Percentiles rank a stretch among this genome's conserved stretches.
phyloP scores from a whole-genome alignment of 35 echinoderm and acorn worm species.

The Patiria miniata region DNA sequence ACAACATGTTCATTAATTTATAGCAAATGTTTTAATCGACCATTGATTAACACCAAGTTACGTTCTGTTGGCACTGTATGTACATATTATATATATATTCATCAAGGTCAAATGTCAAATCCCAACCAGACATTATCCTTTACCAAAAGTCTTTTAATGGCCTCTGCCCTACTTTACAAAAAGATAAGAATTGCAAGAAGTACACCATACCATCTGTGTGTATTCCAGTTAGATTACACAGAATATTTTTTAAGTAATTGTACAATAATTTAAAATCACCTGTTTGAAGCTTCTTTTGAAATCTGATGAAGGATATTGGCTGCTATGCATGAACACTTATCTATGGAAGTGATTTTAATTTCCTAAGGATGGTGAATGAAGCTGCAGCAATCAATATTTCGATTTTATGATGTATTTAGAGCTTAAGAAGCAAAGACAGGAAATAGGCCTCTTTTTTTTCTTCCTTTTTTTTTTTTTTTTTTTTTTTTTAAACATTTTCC shows the following conservation, averaged over 20 bases:
- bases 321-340: too few relatives aligned
- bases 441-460: too few relatives aligned
- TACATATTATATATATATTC: slow-evolving; percentile 17
- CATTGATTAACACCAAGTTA: slow-evolving; percentile 22
- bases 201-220: background rate
- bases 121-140: background rate
- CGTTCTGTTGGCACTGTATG: slow-evolving; percentile 11
- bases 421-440: too few relatives aligned
- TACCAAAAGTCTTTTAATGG: background rate
- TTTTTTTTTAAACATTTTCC: too few relatives aligned
- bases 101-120: slow-evolving; percentile 12
- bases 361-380: too few relatives aligned
- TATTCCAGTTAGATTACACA: background rate
- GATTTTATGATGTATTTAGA: too few relatives aligned
- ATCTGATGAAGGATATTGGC: too few relatives aligned
- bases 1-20: background rate
- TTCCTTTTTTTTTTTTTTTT: too few relatives aligned
- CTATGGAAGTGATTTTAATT: too few relatives aligned
- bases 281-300: too few relatives aligned
- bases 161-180: background rate
- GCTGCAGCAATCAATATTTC: too few relatives aligned
- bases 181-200: background rate
- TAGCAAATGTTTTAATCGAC: slow-evolving; percentile 20
- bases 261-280: background rate
- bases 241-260: background rate